Base-by-base conservation (phyloP, 2,113 vertebrate species). In the Falcunculus frontatus region DNA sequence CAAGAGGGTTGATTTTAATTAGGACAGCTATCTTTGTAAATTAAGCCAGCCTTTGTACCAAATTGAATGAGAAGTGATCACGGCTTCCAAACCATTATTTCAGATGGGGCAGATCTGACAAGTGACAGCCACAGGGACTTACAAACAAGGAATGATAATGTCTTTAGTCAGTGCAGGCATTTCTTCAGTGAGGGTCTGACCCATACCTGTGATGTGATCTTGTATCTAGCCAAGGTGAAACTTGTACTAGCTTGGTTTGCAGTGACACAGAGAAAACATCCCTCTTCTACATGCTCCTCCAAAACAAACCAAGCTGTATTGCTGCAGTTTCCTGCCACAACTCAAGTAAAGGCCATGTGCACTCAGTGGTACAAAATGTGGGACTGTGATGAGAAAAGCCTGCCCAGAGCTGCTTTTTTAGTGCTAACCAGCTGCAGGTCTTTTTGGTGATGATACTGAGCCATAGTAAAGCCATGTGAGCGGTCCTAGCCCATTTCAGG, bases 351-450 rank as follows among this genome's bases (percentile, higher is more conserved):
- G 32, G 8, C 19, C 23, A 21, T 4, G 13, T 23, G 10, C 3
- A 9, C 4, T 65, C 4, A 0, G 0, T 11, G 7, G 16, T 44
- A 53, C 16, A 42, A 62, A 26, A 7, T 3, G 10, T 56, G 60
- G 18, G 12, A 77, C 37, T 33, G 15, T 29, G 55, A 46, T 47
- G 26, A 60, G 12, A 63, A 90, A 62, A 78, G 5, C 25, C 6
- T 47, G 9, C 7, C 10, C 22, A 80, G 50, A 35, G 22, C 14
- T 65, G 19, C 3, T 60, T 84, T 84, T 49, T 81, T 10, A 60
- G 22, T 8, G 27, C 16, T 74, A 8, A 14, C 10, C n/a, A 64
- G 30, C 32, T 69, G 53, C 53, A 93, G 16, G 2, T 37, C 27
- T 26, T 73, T 79, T 32, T 90, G 56, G 5, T 37, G 13, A 11